Percentiles rank a stretch among this genome's conserved stretches.
phyloP scores from a whole-genome alignment of 2,888 invertebrate species.

The Melolontha melolontha region DNA sequence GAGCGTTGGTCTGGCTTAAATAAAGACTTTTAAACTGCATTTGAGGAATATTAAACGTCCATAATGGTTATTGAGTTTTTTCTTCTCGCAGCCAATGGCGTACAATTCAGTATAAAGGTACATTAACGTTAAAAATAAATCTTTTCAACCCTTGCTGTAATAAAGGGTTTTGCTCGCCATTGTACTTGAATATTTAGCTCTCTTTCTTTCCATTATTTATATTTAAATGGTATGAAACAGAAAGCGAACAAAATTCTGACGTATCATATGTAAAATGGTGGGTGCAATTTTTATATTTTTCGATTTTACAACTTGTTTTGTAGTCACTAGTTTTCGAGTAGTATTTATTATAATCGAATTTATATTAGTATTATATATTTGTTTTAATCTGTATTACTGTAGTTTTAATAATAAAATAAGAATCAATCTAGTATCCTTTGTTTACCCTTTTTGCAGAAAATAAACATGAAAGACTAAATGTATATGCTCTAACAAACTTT shows the following conservation, averaged over 20 bases:
- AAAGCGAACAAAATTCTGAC: constrained; percentile 9
- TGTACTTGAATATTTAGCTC: constrained; percentile 8
- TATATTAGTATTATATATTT: too few species aligned
- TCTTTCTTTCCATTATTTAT: constrained; percentile 14
- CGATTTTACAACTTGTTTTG: too few species aligned
- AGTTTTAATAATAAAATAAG: too few species aligned
- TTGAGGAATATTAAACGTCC: constrained; percentile 8
- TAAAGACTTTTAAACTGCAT: background rate
- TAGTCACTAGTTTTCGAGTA: too few species aligned
- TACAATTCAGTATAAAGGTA: constrained; percentile 1
- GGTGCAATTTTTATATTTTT: background rate
- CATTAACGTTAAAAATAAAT: constrained; percentile 8
- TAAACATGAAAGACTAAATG: too few species aligned
- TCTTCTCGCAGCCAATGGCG: background rate
- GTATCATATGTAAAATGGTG: background rate
- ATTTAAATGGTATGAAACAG: constrained; percentile 19
- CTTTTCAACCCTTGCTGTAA: constrained; percentile 13
- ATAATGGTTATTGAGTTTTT: background rate
- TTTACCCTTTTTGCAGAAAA: too few species aligned
- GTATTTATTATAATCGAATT: too few species aligned
- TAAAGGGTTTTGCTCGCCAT: background rate
- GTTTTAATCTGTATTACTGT: too few species aligned
- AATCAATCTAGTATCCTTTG: too few species aligned
- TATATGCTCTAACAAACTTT: too few species aligned
- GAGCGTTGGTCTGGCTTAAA: background rate